Base-by-base conservation (phyloP, 2,888 invertebrate genomes). In the Ypsolopha scabrella region DNA sequence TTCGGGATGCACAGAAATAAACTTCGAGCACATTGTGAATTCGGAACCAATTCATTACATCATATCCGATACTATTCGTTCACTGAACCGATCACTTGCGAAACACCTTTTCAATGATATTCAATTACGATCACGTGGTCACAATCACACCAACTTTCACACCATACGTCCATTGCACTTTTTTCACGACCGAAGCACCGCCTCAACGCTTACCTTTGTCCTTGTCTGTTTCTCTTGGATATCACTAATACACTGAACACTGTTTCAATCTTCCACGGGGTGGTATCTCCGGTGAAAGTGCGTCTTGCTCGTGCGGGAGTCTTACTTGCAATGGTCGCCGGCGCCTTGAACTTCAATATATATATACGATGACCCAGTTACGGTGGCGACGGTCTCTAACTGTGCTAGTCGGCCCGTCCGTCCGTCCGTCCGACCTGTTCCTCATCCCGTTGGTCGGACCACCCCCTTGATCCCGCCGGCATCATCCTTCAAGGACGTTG, bases 301-400 rank as follows among this genome's bases (percentile, higher is more conserved):
- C 81, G 83, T 86, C 79, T 69, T 69, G 68, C 70, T 70, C 63
- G 72, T 71, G 69, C 75, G 82, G 72, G 75, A 76, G 81, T 80
- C 72, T 70, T 67, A 80, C 82, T 81, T 76, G 82, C 82, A 82
- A 87, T 90, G 90, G 87, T 83, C 88, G 87, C 85, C 67, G 76
- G 89, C 88, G 90, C 92, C 92, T 92, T 92, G 92, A 92, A 92
- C 92, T 92, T 92, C 90, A 87, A 87, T 89, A 89, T 92, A 91
- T 92, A 93, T 92, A 93, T 92, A 92, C 83, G 81, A 81, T 92
- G 93, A 92, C 93, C 92, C 90, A 93, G 91, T 90, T 92, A 78
- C 73, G 61, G 89, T 89, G 90, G 72, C 67, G 64, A 50, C 38
- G 51, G 64, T 69, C 66, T 72, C 66, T 85, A 82, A 82, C 83